Evolutionary conservation across 2,113 vertebrate species (phyloP).

Genomic region (Delphinapterus leucas): DNA sequence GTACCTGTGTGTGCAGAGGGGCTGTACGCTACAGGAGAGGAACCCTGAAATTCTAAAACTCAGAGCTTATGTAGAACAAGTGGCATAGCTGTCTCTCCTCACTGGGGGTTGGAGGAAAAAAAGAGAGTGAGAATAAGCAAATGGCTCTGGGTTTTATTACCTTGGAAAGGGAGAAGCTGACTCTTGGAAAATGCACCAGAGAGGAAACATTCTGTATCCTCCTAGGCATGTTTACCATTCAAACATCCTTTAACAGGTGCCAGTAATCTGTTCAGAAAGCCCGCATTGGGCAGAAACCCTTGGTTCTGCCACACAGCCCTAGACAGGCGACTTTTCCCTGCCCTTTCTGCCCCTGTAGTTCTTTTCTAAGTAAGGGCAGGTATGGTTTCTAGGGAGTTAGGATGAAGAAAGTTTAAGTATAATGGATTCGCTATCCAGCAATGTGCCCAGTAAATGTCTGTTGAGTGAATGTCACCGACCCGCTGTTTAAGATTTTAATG

Average conservation of each 20-base stretch:
- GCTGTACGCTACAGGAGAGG: not conserved
- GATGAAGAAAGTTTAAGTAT: conserved; percentile 3
- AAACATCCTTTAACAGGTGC: not conserved
- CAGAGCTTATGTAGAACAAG: not conserved
- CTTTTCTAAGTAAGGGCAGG: not conserved
- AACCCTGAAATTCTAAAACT: not conserved
- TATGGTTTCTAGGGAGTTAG: not conserved
- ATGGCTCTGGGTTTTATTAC: not conserved
- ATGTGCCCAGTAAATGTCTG: not conserved
- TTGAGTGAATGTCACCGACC: not conserved
- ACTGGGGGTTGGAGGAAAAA: not conserved
- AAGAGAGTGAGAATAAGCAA: not conserved
- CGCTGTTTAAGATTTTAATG: conserved; percentile 43
- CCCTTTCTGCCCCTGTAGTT: not conserved
- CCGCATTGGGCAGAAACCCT: not conserved
- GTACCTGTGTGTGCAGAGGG: not conserved
- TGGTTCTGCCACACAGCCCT: not conserved
- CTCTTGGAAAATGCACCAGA: not conserved
- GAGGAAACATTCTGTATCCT: not conserved
- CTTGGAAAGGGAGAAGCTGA: not conserved
- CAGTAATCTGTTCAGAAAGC: not conserved
- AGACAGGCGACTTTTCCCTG: not conserved
- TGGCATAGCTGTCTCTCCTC: not conserved
- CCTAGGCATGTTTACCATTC: not conserved
- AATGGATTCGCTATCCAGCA: not conserved